Evolutionary conservation across 2,888 invertebrate species (phyloP).

Genomic region (Pseudococcus jackbeardsleyi): DNA sequence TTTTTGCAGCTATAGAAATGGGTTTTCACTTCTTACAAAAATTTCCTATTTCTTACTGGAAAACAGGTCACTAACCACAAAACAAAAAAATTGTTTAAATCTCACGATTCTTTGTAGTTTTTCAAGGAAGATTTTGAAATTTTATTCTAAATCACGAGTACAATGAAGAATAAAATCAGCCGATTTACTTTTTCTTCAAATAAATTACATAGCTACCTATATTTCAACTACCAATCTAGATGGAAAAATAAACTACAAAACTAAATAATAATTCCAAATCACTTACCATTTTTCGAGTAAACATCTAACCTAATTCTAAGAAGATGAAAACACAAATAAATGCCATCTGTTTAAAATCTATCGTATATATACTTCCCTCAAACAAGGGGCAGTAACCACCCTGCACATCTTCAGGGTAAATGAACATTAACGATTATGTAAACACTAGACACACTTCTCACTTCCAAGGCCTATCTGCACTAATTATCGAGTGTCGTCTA

Average conservation of each 20-base stretch:
- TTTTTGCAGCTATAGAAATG: too few relatives aligned
- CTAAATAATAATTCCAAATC: neutral
- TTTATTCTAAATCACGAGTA: too few relatives aligned
- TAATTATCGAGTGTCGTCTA: conserved; percentile 19
- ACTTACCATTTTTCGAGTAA: conserved; percentile 39
- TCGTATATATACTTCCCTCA: conserved; percentile 11
- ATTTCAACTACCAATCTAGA: too few relatives aligned
- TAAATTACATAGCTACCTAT: too few relatives aligned
- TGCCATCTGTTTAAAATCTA: neutral
- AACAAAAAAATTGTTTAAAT: too few relatives aligned
- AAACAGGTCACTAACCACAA: too few relatives aligned
- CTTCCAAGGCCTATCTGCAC: conserved; percentile 21
- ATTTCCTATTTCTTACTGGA: too few relatives aligned
- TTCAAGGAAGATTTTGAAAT: too few relatives aligned
- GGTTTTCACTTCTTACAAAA: too few relatives aligned
- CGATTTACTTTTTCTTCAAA: too few relatives aligned
- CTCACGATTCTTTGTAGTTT: too few relatives aligned
- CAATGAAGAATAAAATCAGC: too few relatives aligned
- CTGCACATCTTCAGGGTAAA: conserved; percentile 20
- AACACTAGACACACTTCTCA: neutral
- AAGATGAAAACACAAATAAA: conserved; percentile 22
- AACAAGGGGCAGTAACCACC: conserved; percentile 11
- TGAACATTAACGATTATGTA: conserved; percentile 41
- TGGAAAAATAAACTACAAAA: neutral
- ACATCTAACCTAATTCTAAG: neutral